A percentile compares a stretch with the other conserved stretches of the same genome.
Conservation (phyloP, 53 echinoderm and acorn worm genomes). For the Paracentrotus lividus region DNA sequence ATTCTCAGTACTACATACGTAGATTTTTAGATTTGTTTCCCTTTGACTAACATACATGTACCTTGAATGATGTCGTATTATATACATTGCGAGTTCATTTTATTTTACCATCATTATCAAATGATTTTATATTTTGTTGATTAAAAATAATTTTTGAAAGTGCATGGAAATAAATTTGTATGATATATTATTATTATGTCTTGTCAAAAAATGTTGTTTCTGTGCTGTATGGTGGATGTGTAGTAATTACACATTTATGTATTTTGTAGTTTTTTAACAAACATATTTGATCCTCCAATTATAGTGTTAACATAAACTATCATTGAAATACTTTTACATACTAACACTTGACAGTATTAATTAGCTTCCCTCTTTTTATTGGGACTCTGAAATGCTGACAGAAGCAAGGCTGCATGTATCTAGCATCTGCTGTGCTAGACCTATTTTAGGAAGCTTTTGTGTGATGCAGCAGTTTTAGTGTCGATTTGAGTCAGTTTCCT, state of each 20-base stretch:
- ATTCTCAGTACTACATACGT: neutral
- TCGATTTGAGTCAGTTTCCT: constrained; percentile 27
- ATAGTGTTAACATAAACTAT: neutral
- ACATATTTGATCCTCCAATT: neutral
- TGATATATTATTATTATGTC: neutral
- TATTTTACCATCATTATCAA: neutral
- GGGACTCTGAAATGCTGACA: neutral
- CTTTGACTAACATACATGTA: neutral
- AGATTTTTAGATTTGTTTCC: neutral
- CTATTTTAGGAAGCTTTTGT: constrained; percentile 14
- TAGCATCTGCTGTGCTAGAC: neutral
- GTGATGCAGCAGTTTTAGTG: constrained; percentile 43
- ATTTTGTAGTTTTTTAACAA: neutral
- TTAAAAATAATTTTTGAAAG: neutral
- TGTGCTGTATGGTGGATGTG: neutral
- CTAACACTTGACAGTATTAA: neutral
- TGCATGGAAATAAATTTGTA: neutral
- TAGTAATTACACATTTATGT: neutral
- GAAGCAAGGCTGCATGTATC: neutral
- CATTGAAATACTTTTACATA: neutral
- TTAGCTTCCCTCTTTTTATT: neutral
- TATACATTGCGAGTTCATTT: neutral
- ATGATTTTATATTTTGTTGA: neutral
- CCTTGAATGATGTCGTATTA: neutral
- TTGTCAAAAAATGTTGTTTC: neutral